These are phyloP conservation scores for Eristalis arbustorum DNA, from an alignment of 2,888 invertebrate genomes.

Conservation along the genomic window DNA sequence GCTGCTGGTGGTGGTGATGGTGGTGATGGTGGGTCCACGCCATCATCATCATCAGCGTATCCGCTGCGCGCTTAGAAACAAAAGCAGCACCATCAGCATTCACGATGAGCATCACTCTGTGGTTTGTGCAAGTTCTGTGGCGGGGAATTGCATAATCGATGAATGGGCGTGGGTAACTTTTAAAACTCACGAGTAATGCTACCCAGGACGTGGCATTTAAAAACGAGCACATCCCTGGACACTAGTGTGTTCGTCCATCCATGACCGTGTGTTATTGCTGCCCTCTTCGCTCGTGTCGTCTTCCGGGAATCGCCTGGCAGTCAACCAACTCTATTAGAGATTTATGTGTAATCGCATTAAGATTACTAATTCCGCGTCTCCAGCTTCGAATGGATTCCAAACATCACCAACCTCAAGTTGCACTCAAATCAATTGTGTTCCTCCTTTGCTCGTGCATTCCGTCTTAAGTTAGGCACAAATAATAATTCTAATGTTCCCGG, in stretches of 20 bases:
- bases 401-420: neutral
- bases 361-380: constrained; percentile 64
- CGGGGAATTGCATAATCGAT: constrained; percentile 64
- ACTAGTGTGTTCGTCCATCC: constrained; percentile 31
- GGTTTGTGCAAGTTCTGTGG: constrained; percentile 17
- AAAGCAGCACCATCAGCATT: constrained; percentile 28
- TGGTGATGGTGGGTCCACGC: constrained; percentile 13
- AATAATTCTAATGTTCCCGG: constrained; percentile 50
- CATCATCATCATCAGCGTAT: neutral
- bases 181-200: constrained; percentile 38
- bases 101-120: constrained; percentile 22
- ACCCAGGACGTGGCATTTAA: constrained; percentile 41
- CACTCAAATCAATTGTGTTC: constrained; percentile 17
- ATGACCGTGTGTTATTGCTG: neutral
- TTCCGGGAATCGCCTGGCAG: constrained; percentile 56
- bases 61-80: constrained; percentile 51
- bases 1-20: too few species aligned
- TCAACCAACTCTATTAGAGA: constrained; percentile 63
- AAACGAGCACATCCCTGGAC: constrained; percentile 35
- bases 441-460: constrained; percentile 38
- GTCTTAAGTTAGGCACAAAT: constrained; percentile 53
- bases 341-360: constrained; percentile 69
- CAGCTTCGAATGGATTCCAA: constrained; percentile 27
- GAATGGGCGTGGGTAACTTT: constrained; percentile 68
- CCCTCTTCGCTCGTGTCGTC: neutral